phyloP scores from a whole-genome alignment of 2,113 vertebrate genomes.

The Nerophis ophidion region DNA sequence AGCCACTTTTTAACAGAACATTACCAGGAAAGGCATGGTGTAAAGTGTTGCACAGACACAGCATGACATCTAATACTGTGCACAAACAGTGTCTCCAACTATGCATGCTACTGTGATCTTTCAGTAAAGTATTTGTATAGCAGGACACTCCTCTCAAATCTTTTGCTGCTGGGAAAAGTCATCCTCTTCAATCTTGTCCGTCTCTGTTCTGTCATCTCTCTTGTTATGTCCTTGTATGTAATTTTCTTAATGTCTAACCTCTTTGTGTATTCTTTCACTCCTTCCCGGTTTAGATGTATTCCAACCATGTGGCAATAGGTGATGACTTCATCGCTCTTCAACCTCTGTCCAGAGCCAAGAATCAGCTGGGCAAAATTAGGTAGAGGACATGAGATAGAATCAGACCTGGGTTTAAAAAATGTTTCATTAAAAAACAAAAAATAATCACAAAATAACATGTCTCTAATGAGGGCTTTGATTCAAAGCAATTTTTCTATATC shows the following conservation, averaged over 20 bases:
- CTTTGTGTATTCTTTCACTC: conserved; percentile 28
- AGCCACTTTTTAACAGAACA: conserved; percentile 3
- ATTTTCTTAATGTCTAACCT: conserved; percentile 39
- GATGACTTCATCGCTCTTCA: conserved; percentile 99
- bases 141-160: conserved; percentile 14
- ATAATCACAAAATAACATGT: background rate
- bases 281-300: conserved; percentile 90
- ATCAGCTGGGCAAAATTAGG: conserved; percentile 99
- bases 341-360: conserved; percentile 97
- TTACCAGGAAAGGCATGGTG: conserved; percentile 16
- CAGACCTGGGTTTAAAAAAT: conserved; percentile 28
- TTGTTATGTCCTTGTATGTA: conserved; percentile 17
- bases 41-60: conserved; percentile 19
- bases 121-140: conserved; percentile 22
- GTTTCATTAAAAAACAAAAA: background rate
- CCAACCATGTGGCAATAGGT: conserved; percentile 94
- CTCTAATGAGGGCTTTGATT: conserved; percentile 33
- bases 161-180: conserved; percentile 6
- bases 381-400: conserved; percentile 80
- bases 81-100: conserved; percentile 12
- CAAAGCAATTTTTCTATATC: conserved; percentile 31
- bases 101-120: conserved; percentile 14
- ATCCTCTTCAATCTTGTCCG: conserved; percentile 13
- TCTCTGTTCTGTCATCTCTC: conserved; percentile 38
- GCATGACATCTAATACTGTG: conserved; percentile 29